Evolutionary conservation across 2,113 vertebrate species (phyloP).

Genomic region (Rattus rattus): DNA sequence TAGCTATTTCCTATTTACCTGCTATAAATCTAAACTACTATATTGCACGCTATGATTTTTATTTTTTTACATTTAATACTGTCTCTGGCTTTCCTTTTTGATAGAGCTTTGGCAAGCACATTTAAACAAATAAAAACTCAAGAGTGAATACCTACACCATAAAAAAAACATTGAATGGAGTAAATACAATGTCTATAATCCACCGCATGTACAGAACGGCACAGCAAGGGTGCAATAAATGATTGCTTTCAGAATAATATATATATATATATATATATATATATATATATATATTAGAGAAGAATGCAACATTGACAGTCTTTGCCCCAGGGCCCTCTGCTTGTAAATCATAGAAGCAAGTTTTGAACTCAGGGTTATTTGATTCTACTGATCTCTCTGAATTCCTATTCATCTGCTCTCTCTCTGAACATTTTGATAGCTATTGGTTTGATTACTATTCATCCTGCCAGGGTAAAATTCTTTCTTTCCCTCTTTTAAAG

Average conservation of each 20-base stretch:
- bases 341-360: background rate
- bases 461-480: background rate
- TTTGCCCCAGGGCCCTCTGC: background rate
- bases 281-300: background rate
- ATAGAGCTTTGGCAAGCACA: background rate
- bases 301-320: background rate
- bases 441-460: slow-evolving; percentile 24
- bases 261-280: background rate
- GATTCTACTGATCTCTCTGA: background rate
- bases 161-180: background rate
- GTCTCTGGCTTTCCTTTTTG: background rate
- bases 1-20: background rate
- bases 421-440: slow-evolving; percentile 22
- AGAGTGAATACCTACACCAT: background rate
- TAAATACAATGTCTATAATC: background rate
- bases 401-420: background rate
- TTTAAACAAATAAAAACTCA: background rate
- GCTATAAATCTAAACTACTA: background rate
- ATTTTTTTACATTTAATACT: background rate
- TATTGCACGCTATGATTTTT: background rate
- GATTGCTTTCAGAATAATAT: background rate
- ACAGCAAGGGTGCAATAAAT: background rate
- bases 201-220: background rate
- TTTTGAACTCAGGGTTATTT: background rate
- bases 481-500: background rate